Conservation (phyloP, 2,888 invertebrate species). For the Acleris holmiana region DNA sequence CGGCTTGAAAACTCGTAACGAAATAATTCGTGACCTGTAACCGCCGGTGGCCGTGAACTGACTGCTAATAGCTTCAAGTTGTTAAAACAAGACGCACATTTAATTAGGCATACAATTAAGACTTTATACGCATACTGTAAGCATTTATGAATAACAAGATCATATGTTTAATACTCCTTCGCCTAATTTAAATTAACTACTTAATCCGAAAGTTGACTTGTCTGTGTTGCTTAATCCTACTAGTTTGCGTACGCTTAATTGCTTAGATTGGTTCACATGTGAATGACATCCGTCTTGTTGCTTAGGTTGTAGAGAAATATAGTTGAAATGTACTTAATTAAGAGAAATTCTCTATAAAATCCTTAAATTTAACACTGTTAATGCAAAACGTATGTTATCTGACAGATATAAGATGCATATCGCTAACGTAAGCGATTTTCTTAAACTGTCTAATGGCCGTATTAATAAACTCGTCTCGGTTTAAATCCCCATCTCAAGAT, state of each 20-base stretch:
- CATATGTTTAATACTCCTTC: neutral
- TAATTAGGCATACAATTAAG: slow-evolving; percentile 1
- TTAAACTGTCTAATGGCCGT: no score
- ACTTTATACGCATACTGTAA: neutral
- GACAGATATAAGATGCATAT: no score
- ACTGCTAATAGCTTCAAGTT: slow-evolving; percentile 9
- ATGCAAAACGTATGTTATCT: no score
- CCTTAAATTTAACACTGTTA: no score
- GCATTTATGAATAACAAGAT: neutral
- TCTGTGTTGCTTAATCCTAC: neutral
- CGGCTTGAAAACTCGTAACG: slow-evolving; percentile 33
- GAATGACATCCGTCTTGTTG: neutral
- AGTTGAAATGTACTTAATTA: no score
- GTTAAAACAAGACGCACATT: neutral
- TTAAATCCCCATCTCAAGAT: no score
- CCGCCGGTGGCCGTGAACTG: slow-evolving; percentile 52
- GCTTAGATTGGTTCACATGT: slow-evolving; percentile 4
- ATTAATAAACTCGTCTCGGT: no score
- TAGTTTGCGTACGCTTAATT: slow-evolving; percentile 10
- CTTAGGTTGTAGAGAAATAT: neutral
- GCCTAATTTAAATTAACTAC: neutral
- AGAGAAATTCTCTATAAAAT: no score
- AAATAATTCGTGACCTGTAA: slow-evolving; percentile 46
- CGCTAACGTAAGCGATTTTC: no score
- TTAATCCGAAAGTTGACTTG: slow-evolving; percentile 5